Percentiles rank a stretch among this genome's conserved stretches.
These are phyloP conservation scores for Bathynomus jamesi DNA, from an alignment of 1,140 invertebrate species.

Conservation along the genomic window DNA sequence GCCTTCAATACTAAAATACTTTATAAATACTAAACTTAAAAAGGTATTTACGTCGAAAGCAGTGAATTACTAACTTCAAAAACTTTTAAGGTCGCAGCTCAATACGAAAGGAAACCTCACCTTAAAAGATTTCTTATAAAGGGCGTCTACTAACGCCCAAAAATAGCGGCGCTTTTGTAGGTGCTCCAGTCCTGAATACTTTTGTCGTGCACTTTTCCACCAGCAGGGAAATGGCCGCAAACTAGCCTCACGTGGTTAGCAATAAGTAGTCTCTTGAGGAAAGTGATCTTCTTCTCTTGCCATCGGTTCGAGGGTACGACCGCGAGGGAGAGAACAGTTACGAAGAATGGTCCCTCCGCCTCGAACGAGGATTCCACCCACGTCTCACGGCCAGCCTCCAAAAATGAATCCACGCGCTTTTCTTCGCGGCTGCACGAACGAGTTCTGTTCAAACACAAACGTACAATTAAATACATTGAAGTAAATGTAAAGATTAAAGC, in stretches of 20 bases:
- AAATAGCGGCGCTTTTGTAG: constrained; percentile 82
- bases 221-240: constrained; percentile 46
- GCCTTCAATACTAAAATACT: neutral
- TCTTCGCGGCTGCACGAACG: neutral
- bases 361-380: constrained; percentile 74
- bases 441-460: too few species aligned
- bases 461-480: too few species aligned
- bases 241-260: constrained; percentile 62
- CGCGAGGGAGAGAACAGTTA: constrained; percentile 66
- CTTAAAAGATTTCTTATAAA: constrained; percentile 57
- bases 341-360: constrained; percentile 82
- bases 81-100: neutral
- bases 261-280: constrained; percentile 68
- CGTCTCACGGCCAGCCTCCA: constrained; percentile 60
- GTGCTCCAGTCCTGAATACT: constrained; percentile 61
- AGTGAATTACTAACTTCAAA: neutral
- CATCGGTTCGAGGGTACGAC: constrained; percentile 64
- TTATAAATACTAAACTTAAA: neutral
- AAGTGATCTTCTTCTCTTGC: constrained; percentile 50
- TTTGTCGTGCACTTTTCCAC: constrained; percentile 44
- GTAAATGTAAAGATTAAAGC: too few species aligned
- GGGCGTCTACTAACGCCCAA: constrained; percentile 67
- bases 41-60: neutral
- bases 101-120: constrained; percentile 8
- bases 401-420: constrained; percentile 39